phyloP scores from a whole-genome alignment of 2,797 vertebrate species.

The Lacerta viridis region DNA sequence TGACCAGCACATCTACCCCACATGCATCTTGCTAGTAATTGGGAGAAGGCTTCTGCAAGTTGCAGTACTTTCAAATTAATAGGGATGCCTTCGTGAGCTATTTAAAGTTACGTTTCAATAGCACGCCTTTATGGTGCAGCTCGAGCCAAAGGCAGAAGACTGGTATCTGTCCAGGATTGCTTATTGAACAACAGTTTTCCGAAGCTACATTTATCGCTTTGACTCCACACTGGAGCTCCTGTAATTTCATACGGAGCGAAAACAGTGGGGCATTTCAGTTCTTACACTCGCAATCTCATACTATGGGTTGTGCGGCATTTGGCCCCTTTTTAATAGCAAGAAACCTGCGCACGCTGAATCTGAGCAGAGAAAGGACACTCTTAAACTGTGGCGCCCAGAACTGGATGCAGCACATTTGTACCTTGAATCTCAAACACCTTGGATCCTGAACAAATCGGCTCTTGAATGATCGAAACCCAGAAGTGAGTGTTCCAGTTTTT shows the following conservation, averaged over 20 bases:
- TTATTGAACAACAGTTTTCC: conserved; percentile 75
- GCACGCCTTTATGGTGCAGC: conserved; percentile 62
- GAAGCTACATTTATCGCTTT: conserved; percentile 55
- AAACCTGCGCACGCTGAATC: background rate
- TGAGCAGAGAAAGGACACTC: background rate
- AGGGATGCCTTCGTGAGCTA: conserved; percentile 77
- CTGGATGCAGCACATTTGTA: too few species aligned
- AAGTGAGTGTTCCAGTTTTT: too few species aligned
- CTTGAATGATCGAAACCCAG: too few species aligned
- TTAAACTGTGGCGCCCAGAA: too few species aligned
- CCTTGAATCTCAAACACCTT: too few species aligned
- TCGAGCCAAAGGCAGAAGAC: conserved; percentile 73
- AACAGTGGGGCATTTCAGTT: background rate
- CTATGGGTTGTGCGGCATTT: background rate
- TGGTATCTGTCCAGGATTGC: conserved; percentile 68
- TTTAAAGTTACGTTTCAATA: conserved; percentile 78
- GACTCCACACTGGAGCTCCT: conserved; percentile 62
- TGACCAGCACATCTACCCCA: background rate
- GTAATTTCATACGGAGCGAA: conserved; percentile 69
- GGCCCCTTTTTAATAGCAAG: too few species aligned
- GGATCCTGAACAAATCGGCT: too few species aligned
- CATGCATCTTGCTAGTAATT: background rate
- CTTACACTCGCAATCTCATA: conserved; percentile 23
- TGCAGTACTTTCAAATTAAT: conserved; percentile 79
- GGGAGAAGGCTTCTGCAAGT: conserved; percentile 60